Evolutionary conservation across 2,113 vertebrate genomes (phyloP).

Genomic region (Mystacornis crossleyi): DNA sequence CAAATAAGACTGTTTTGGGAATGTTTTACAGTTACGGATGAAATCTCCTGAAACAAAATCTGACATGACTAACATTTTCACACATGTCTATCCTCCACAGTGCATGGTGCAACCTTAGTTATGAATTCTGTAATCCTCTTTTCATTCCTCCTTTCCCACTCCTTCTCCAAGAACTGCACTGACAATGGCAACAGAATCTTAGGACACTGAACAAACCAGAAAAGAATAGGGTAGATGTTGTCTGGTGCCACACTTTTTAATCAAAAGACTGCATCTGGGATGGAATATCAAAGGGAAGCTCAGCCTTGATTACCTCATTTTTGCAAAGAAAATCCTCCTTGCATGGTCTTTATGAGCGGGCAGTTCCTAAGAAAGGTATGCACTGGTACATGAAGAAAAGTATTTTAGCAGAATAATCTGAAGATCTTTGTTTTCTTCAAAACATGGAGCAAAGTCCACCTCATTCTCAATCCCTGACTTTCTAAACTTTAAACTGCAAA

Average conservation of each 20-base stretch:
- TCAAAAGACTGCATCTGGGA: not conserved
- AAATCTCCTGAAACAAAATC: not conserved
- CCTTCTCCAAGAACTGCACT: not conserved
- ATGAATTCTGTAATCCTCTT: not conserved
- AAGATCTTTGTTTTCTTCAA: not conserved
- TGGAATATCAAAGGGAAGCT: not conserved
- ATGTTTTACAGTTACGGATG: not conserved
- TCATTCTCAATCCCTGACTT: not conserved
- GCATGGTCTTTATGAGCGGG: no score
- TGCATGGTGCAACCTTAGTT: not conserved
- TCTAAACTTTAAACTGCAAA: not conserved
- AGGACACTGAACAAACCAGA: not conserved
- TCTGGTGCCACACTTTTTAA: not conserved
- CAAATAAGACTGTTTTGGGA: not conserved
- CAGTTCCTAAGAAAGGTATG: not conserved
- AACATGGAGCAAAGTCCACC: not conserved
- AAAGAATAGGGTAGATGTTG: not conserved
- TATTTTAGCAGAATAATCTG: not conserved
- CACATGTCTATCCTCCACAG: not conserved
- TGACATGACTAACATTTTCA: not conserved
- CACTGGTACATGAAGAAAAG: not conserved
- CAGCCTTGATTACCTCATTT: not conserved
- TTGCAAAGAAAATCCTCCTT: not conserved
- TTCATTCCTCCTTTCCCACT: not conserved
- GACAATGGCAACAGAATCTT: not conserved